Conservation (phyloP, 2,797 vertebrate genomes). For the Chromobotia macracanthus region DNA sequence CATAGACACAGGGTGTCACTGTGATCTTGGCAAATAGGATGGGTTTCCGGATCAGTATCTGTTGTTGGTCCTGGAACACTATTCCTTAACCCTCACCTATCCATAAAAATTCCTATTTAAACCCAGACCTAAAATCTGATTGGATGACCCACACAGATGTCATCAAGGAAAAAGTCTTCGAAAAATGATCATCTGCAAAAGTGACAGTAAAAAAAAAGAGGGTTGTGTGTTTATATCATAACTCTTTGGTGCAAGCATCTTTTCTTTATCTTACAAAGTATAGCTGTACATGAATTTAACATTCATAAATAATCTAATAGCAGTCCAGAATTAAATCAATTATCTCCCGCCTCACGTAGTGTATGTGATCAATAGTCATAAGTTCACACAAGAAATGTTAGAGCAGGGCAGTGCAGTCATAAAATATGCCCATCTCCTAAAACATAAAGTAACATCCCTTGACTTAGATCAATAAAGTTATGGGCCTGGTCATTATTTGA, state of each 20-base stretch:
- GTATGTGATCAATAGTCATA: constrained; percentile 49
- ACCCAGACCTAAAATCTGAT: neutral
- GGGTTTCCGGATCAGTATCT: neutral
- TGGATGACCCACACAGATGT: neutral
- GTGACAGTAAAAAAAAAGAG: neutral
- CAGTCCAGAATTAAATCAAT: constrained; percentile 58
- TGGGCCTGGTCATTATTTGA: constrained; percentile 56
- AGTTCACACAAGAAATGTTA: constrained; percentile 38
- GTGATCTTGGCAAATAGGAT: neutral
- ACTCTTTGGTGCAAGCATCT: neutral
- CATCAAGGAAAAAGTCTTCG: neutral
- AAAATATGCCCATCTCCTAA: constrained; percentile 59
- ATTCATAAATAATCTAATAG: constrained; percentile 47
- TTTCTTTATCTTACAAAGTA: constrained; percentile 50
- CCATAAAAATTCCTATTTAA: too few species aligned
- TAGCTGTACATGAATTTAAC: constrained; percentile 53
- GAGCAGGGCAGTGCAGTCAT: constrained; percentile 52
- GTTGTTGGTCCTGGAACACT: neutral
- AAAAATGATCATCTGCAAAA: neutral
- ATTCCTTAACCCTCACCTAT: neutral
- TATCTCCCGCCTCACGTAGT: constrained; percentile 47
- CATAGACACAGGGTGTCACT: neutral
- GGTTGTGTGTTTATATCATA: neutral
- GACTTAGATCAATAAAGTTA: neutral
- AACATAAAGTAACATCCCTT: constrained; percentile 29